Evolutionary conservation across 2,797 vertebrate species (phyloP).

Genomic region (Coreius guichenoti): DNA sequence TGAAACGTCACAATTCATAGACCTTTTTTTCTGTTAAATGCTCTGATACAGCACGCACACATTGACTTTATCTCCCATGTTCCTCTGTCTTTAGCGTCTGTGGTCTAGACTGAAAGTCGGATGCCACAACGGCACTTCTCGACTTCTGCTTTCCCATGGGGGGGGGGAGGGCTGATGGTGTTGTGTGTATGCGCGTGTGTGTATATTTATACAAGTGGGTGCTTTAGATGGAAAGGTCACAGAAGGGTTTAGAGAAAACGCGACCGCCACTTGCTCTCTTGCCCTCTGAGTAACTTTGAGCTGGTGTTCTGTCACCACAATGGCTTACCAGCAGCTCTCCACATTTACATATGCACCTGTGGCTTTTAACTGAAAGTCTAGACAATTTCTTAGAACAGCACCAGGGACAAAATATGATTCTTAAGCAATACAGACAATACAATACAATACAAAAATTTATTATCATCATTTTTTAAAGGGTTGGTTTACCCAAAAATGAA

Average conservation of each 20-base stretch:
- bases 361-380: slow-evolving; percentile 17
- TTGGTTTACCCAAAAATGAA: background rate
- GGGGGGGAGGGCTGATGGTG: slow-evolving; percentile 42
- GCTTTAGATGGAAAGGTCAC: slow-evolving; percentile 49
- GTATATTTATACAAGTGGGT: slow-evolving; percentile 38
- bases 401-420: background rate
- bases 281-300: slow-evolving; percentile 51
- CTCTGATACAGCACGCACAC: background rate
- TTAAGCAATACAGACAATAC: slow-evolving; percentile 1
- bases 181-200: slow-evolving; percentile 43
- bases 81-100: slow-evolving; percentile 49
- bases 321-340: slow-evolving; percentile 24
- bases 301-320: slow-evolving; percentile 36
- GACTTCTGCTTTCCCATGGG: slow-evolving; percentile 66
- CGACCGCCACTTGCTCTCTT: slow-evolving; percentile 43
- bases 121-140: slow-evolving; percentile 56
- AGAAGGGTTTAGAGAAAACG: slow-evolving; percentile 41
- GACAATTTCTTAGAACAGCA: slow-evolving; percentile 1
- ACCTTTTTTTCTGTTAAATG: slow-evolving; percentile 7
- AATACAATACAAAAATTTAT: too few species aligned
- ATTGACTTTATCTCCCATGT: slow-evolving; percentile 36
- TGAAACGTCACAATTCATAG: slow-evolving; percentile 29
- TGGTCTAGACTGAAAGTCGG: slow-evolving; percentile 62
- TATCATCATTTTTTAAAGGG: background rate
- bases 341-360: slow-evolving; percentile 28